A percentile compares a stretch with the other conserved stretches of the same genome.
phyloP scores from a whole-genome alignment of 92 coral and sea anemone species.

The Paragorgia papillata region DNA sequence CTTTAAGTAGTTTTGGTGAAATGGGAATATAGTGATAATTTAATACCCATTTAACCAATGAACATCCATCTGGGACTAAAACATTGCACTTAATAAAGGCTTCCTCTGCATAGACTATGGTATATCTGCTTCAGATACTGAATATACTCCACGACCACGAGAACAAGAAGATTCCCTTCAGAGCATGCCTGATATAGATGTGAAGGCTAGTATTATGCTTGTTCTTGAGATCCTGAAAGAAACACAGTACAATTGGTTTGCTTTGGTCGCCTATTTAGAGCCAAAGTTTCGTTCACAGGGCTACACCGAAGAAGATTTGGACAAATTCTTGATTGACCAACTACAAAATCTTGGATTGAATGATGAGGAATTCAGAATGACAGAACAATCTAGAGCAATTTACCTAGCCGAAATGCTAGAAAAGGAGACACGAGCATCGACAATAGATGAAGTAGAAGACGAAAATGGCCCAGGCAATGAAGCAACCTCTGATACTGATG shows the following conservation, averaged over 20 bases:
- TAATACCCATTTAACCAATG: too few species aligned
- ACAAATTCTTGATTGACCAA: constrained; percentile 25
- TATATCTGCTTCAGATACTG: constrained; percentile 3
- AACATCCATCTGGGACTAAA: too few species aligned
- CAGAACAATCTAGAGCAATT: constrained; percentile 43
- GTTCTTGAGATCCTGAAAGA: constrained; percentile 10
- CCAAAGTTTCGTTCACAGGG: constrained; percentile 17
- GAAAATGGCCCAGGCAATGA: not conserved
- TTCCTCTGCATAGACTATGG: too few species aligned
- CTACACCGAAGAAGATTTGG: constrained; percentile 13
- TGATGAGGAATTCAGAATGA: constrained; percentile 19
- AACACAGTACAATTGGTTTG: constrained; percentile 37
- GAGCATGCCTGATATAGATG: not conserved
- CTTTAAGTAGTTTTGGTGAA: too few species aligned
- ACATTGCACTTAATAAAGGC: too few species aligned
- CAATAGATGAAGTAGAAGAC: constrained; percentile 21
- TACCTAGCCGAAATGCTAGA: constrained; percentile 33
- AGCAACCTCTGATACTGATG: not conserved
- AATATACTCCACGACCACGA: constrained; percentile 11
- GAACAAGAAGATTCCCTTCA: constrained; percentile 11
- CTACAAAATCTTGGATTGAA: constrained; percentile 31
- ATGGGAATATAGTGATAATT: too few species aligned
- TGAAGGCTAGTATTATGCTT: not conserved
- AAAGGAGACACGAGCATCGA: constrained; percentile 25
- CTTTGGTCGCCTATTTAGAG: constrained; percentile 40